Conservation (phyloP, 2,888 invertebrate genomes). For the Epirrhoe tristata region DNA sequence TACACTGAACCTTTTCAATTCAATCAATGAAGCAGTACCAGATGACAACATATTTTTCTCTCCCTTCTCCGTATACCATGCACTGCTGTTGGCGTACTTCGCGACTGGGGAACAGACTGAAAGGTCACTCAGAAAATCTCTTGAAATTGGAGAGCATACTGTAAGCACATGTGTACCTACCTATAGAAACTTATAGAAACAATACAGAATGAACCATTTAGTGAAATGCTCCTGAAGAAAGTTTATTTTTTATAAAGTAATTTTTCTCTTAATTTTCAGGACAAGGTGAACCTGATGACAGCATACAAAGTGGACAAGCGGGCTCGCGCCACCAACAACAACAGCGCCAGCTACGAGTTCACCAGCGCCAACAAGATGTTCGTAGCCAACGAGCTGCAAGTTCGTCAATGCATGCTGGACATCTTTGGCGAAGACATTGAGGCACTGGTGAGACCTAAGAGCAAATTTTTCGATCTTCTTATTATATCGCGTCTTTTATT, state of each 20-base stretch:
- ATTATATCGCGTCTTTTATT: no score
- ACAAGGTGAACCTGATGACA: slow-evolving; percentile 89
- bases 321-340: slow-evolving; percentile 78
- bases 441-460: slow-evolving; percentile 64
- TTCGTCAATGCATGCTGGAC: slow-evolving; percentile 88
- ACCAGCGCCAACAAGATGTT: slow-evolving; percentile 92
- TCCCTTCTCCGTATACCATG: slow-evolving; percentile 94
- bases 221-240: no score
- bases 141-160: slow-evolving; percentile 85
- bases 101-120: slow-evolving; percentile 91
- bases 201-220: no score
- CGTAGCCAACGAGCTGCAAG: slow-evolving; percentile 84
- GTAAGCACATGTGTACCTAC: slow-evolving; percentile 59
- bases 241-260: background rate
- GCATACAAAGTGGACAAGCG: slow-evolving; percentile 90
- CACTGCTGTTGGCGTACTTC: slow-evolving; percentile 91
- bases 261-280: slow-evolving; percentile 58
- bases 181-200: background rate
- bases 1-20: slow-evolving; percentile 88
- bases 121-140: slow-evolving; percentile 84
- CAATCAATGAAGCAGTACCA: slow-evolving; percentile 87
- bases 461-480: background rate
- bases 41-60: slow-evolving; percentile 94
- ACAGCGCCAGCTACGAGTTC: slow-evolving; percentile 89
- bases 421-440: slow-evolving; percentile 88